These are phyloP conservation scores for Eurypyga helias DNA, from an alignment of 2,113 vertebrate genomes.

Conservation along the genomic window DNA sequence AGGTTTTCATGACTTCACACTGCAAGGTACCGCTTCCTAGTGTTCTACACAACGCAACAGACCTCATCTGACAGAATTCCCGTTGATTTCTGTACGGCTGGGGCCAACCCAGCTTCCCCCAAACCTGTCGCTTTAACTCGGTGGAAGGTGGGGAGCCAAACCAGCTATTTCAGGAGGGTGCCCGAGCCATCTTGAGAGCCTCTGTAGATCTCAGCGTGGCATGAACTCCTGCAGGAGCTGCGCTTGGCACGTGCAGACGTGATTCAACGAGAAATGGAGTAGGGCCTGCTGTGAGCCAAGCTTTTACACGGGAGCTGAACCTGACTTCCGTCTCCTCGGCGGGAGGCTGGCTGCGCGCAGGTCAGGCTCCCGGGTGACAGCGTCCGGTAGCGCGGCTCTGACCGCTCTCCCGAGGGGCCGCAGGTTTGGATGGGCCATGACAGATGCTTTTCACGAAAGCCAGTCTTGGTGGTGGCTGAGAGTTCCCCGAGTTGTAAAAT, in stretches of 20 bases:
- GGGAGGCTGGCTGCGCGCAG: background rate
- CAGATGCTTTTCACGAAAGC: background rate
- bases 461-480: background rate
- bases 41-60: rapidly evolving
- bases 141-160: background rate
- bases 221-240: background rate
- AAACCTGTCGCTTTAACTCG: background rate
- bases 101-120: background rate
- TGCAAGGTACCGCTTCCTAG: background rate
- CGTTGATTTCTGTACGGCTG: no score
- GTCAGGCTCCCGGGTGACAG: background rate
- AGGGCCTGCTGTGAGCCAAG: background rate
- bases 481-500: slow-evolving; percentile 28
- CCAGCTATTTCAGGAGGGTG: background rate
- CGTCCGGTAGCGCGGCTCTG: background rate
- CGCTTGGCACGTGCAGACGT: background rate
- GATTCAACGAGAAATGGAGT: background rate
- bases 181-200: background rate
- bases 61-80: no score
- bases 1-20: background rate
- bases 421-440: background rate
- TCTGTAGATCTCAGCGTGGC: background rate
- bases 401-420: background rate
- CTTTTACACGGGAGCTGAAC: background rate
- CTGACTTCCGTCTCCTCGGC: background rate